Conservation (phyloP, 2,888 invertebrate genomes). For the Xylota sylvarum region DNA sequence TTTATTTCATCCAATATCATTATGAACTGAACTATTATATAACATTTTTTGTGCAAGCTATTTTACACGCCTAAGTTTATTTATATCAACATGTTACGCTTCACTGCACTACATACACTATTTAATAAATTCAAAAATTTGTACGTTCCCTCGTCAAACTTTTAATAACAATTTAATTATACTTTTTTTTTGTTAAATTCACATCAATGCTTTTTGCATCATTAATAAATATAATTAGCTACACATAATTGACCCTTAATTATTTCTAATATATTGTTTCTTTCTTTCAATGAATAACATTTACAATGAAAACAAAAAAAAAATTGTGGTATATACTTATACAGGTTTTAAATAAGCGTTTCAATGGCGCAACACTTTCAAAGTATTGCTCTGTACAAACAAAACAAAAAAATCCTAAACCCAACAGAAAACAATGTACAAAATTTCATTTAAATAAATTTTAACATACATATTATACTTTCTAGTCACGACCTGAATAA, state of each 20-base stretch:
- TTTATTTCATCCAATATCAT: slow-evolving; percentile 58
- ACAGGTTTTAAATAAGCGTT: slow-evolving; percentile 59
- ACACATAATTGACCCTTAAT: slow-evolving; percentile 74
- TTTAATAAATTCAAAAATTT: slow-evolving; percentile 59
- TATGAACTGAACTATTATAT: slow-evolving; percentile 44
- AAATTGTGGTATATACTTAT: slow-evolving; percentile 33
- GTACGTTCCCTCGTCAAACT: slow-evolving; percentile 54
- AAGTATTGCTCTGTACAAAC: slow-evolving; percentile 41
- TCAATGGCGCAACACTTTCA: slow-evolving; percentile 34
- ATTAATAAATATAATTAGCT: slow-evolving; percentile 68
- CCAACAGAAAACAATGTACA: slow-evolving; percentile 34
- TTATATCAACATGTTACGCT: slow-evolving; percentile 24
- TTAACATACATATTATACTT: slow-evolving; percentile 53
- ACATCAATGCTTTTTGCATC: slow-evolving; percentile 19
- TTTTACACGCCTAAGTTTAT: slow-evolving; percentile 31
- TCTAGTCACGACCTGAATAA: slow-evolving; percentile 50
- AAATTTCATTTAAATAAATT: slow-evolving; percentile 53
- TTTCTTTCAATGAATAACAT: slow-evolving; percentile 28
- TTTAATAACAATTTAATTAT: slow-evolving; percentile 27
- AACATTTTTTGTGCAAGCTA: slow-evolving; percentile 53
- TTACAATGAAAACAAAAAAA: slow-evolving; percentile 14
- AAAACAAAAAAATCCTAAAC: slow-evolving; percentile 48
- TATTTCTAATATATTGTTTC: slow-evolving; percentile 25
- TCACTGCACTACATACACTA: slow-evolving; percentile 29
- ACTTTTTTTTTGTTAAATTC: slow-evolving; percentile 14